phyloP scores from a whole-genome alignment of 2,888 invertebrate species.

The Aromia moschata region DNA sequence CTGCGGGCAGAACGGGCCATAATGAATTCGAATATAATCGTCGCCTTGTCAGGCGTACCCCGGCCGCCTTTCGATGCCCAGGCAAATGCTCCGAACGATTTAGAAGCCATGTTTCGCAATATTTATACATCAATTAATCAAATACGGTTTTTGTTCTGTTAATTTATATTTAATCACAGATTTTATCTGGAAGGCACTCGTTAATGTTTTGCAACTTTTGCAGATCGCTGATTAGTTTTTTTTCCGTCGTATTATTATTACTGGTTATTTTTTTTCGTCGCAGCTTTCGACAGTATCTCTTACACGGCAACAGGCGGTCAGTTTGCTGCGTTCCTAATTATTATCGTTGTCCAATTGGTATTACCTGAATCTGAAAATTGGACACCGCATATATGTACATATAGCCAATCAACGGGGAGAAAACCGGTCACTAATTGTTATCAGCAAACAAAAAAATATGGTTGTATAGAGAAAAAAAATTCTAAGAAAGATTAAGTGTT shows the following conservation, averaged over 20 bases:
- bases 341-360: too few species aligned
- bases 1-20: not conserved
- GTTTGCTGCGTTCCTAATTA: not conserved
- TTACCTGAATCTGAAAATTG: too few species aligned
- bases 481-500: too few species aligned
- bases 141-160: slow-evolving; percentile 40
- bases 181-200: slow-evolving; percentile 38
- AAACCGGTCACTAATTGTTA: too few species aligned
- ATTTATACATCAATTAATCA: slow-evolving; percentile 43
- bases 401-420: too few species aligned
- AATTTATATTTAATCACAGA: slow-evolving; percentile 41
- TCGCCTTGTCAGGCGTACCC: slow-evolving; percentile 21
- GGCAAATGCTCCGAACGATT: slow-evolving; percentile 10
- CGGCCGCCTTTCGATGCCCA: not conserved
- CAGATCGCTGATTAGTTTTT: slow-evolving; percentile 3
- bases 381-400: too few species aligned
- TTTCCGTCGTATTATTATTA: not conserved
- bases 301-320: not conserved
- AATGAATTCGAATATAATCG: slow-evolving; percentile 12
- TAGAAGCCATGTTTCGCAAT: slow-evolving; percentile 37
- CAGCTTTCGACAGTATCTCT: not conserved
- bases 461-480: too few species aligned
- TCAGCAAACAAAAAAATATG: too few species aligned
- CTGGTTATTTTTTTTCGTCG: not conserved
- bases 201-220: slow-evolving; percentile 18